A percentile compares a stretch with the other conserved stretches of the same genome.
Evolutionary conservation across 1,140 invertebrate genomes (phyloP).

Genomic region (Bathynomus jamesi): DNA sequence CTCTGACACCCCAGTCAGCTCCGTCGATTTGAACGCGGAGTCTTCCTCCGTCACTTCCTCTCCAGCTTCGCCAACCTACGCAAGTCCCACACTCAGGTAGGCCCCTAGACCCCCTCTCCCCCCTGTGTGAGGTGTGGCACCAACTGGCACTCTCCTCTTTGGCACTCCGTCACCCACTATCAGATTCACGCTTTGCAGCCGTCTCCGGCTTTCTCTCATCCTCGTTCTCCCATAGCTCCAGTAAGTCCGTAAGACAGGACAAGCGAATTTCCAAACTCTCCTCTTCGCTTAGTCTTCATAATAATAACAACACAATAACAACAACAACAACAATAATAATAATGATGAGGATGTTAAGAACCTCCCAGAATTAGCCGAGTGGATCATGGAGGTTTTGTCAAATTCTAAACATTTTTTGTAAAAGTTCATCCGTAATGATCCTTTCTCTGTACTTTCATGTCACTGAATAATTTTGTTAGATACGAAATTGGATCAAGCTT

Average conservation of each 20-base stretch:
- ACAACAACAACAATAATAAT: no score
- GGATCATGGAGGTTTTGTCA: no score
- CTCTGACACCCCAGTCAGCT: slow-evolving; percentile 70
- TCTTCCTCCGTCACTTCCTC: slow-evolving; percentile 90
- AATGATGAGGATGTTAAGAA: no score
- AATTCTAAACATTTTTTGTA: no score
- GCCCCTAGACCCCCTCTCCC: background rate
- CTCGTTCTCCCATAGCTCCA: background rate
- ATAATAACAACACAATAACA: no score
- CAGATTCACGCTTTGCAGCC: background rate
- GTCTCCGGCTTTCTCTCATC: slow-evolving; percentile 11
- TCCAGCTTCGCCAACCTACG: slow-evolving; percentile 53
- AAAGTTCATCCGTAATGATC: no score
- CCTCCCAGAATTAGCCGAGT: no score
- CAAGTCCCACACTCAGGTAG: slow-evolving; percentile 77
- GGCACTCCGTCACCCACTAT: background rate
- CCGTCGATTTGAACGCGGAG: slow-evolving; percentile 84
- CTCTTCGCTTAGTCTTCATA: no score
- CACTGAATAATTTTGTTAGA: no score
- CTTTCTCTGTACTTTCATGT: no score
- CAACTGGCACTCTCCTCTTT: background rate
- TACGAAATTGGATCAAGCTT: no score
- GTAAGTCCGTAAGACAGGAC: slow-evolving; percentile 41
- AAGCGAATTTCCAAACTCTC: slow-evolving; percentile 36
- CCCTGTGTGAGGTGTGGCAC: background rate